A percentile compares a stretch with the other conserved stretches of the same genome.
Evolutionary conservation across 2,113 vertebrate species (phyloP).

Genomic region (Etia nguti): DNA sequence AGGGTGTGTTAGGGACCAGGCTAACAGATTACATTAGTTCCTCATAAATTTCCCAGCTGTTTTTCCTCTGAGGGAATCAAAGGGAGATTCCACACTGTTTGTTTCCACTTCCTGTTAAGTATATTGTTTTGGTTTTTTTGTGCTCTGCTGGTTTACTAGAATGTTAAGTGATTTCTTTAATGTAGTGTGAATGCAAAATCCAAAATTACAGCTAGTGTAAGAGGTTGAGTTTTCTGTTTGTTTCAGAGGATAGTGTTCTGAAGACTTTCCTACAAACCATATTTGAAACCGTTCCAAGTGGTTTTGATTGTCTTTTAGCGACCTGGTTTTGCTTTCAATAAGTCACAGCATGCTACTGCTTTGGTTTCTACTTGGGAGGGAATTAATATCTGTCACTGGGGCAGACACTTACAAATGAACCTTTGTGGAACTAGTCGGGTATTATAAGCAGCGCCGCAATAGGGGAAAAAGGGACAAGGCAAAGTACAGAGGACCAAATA

Average conservation of each 20-base stretch:
- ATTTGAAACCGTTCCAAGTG: neutral
- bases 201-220: accelerated
- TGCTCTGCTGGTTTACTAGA: neutral
- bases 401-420: neutral
- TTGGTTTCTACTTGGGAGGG: neutral
- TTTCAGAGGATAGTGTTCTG: neutral
- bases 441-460: neutral
- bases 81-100: neutral
- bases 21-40: neutral
- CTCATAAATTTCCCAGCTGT: neutral
- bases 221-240: neutral
- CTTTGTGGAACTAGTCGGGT: neutral
- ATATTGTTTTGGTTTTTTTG: neutral
- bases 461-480: neutral
- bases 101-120: neutral
- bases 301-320: neutral
- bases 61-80: neutral
- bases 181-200: neutral
- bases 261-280: neutral
- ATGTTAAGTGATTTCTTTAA: neutral
- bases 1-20: neutral
- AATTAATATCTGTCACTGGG: neutral
- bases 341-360: neutral
- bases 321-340: neutral
- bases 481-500: neutral